These are phyloP conservation scores for Hydrotaea diabolus DNA, from an alignment of 2,888 invertebrate genomes.

Conservation along the genomic window DNA sequence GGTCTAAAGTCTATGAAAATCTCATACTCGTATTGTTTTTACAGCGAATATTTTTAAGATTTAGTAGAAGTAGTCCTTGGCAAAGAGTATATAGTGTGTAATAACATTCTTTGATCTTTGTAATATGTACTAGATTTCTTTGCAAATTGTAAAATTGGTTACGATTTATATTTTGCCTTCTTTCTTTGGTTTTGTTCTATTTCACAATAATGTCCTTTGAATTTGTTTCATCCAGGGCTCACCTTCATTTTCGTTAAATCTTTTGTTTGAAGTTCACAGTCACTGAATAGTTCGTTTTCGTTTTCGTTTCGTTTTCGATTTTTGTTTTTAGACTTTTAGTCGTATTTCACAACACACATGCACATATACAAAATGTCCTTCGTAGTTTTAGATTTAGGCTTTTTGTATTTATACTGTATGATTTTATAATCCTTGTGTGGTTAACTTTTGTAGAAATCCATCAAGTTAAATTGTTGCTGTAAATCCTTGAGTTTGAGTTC, in stretches of 20 bases:
- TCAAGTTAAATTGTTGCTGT: constrained; percentile 7
- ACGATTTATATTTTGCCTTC: not conserved
- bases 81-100: too few relatives aligned
- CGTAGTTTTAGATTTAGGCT: not conserved
- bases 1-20: too few relatives aligned
- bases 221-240: constrained; percentile 66
- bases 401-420: not conserved
- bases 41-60: too few relatives aligned
- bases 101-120: too few relatives aligned
- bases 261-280: constrained; percentile 13
- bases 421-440: constrained; percentile 22
- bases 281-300: not conserved
- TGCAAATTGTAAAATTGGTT: not conserved
- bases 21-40: too few relatives aligned
- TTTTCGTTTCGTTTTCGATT: constrained; percentile 23
- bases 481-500: constrained; percentile 50
- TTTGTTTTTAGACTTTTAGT: constrained; percentile 2
- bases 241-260: constrained; percentile 71
- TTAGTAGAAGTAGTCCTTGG: too few relatives aligned
- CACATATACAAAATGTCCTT: constrained; percentile 52
- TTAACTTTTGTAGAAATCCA: constrained; percentile 42
- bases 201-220: constrained; percentile 48
- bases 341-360: constrained; percentile 42
- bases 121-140: too few relatives aligned
- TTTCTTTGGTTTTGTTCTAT: not conserved